phyloP scores from a whole-genome alignment of 2,113 vertebrate genomes.

The Cervus canadensis region DNA sequence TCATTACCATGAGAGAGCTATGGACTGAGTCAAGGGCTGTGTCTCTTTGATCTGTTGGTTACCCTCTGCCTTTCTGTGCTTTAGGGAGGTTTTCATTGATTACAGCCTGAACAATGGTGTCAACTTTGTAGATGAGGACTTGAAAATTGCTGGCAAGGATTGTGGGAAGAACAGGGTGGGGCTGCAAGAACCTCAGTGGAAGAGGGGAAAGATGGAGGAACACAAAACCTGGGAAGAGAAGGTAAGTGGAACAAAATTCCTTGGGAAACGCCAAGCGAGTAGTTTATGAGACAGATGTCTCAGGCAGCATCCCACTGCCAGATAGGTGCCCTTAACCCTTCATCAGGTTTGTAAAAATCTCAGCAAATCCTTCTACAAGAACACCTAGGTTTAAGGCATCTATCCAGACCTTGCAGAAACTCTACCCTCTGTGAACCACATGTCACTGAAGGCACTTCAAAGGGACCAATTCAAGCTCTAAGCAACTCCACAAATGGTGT shows the following conservation, averaged over 20 bases:
- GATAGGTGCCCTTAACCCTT: not conserved
- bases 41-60: rapidly evolving
- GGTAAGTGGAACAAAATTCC: not conserved
- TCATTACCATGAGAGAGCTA: not conserved
- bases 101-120: not conserved
- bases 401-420: not conserved
- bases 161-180: not conserved
- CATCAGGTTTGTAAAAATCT: not conserved
- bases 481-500: not conserved
- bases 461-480: not conserved
- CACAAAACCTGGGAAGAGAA: not conserved
- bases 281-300: not conserved
- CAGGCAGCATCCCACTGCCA: not conserved
- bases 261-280: too few relatives aligned
- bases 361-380: not conserved
- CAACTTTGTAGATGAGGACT: not conserved
- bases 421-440: not conserved
- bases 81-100: not conserved
- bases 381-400: not conserved
- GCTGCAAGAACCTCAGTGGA: not conserved
- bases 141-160: not conserved
- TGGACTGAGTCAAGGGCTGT: not conserved
- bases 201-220: too few relatives aligned
- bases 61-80: not conserved
- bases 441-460: not conserved